Evolutionary conservation across 2,797 vertebrate species (phyloP), one percentile per base, ranked within the genome.

Genomic region (Typhlichthys eigenmanni): DNA sequence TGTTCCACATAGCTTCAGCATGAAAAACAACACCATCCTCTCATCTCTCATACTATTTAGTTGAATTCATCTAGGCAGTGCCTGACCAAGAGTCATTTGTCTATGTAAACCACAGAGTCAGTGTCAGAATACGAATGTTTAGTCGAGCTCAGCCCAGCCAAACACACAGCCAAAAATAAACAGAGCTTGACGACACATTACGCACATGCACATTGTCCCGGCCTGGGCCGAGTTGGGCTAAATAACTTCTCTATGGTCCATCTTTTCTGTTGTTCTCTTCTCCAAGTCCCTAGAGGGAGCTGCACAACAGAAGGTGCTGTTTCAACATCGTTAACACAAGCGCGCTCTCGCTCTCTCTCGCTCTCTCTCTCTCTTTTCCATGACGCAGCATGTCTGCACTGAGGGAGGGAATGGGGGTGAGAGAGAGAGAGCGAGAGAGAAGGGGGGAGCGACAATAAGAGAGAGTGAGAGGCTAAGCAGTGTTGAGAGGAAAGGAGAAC

Each of bases 231-330:
- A 48, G 4, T 48, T 48, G 10, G 11, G 4, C 47, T 0, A 5
- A 11, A 29, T 12, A 5, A 48, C 5, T 66, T 9, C 47, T 55
- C 48, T 61, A 38, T 48, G 51, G 54, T 47, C 57, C 19, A 17
- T 6, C 16, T 47, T 7, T 58, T 47, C 17, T 48, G 38, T 46
- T 11, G n/a, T 24, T 14, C 38, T 64, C 48, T 59, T 48, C 73
- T 45, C 62, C 52, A 61, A 64, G 62, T 57, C 70, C 43, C 68
- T 81, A 47, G 72, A 77, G 78, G 81, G 62, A 81, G 80, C 72
- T 66, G 78, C 77, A 87, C 84, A 51, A 81, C 86, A 88, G 86
- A 86, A 86, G 86, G 84, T 86, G 87, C 86, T 89, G 82, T 86
- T 84, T 72, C 80, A 70, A 75, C 75, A 81, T 69, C 48, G 84